Evolutionary conservation across 2,888 invertebrate species (phyloP).

Genomic region (Acronicta aceris): DNA sequence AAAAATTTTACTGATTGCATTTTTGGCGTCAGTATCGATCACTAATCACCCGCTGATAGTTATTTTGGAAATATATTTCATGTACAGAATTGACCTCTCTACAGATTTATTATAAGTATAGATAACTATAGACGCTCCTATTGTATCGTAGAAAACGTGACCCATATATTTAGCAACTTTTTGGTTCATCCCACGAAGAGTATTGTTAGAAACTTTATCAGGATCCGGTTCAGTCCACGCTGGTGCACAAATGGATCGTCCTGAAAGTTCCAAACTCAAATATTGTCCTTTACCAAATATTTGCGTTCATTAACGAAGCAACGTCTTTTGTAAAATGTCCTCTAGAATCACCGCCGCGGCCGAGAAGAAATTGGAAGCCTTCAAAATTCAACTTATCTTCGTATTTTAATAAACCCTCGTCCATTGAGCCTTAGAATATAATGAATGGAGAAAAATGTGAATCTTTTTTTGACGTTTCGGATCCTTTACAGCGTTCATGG

Average conservation of each 20-base stretch:
- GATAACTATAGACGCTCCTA: neutral
- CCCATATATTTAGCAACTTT: neutral
- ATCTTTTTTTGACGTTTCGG: too few relatives aligned
- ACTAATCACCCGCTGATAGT: too few relatives aligned
- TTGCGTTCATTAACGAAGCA: slow-evolving; percentile 36
- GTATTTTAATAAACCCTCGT: slow-evolving; percentile 5
- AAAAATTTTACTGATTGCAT: too few relatives aligned
- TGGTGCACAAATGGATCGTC: slow-evolving; percentile 24
- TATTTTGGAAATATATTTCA: too few relatives aligned
- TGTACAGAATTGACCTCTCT: too few relatives aligned
- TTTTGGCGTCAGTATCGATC: too few relatives aligned
- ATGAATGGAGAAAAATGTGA: slow-evolving; percentile 1
- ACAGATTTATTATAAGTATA: too few relatives aligned
- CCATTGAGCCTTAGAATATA: slow-evolving; percentile 14
- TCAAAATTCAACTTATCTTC: slow-evolving; percentile 23
- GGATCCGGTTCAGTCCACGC: neutral
- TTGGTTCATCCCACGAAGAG: neutral
- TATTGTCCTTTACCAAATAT: slow-evolving; percentile 32
- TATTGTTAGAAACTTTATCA: slow-evolving; percentile 17
- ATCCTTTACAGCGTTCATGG: too few relatives aligned
- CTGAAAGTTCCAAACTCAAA: slow-evolving; percentile 36
- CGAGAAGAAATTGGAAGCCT: slow-evolving; percentile 8
- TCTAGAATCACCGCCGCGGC: slow-evolving; percentile 10
- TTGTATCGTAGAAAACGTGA: neutral
- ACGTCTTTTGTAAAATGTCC: slow-evolving; percentile 24